These are phyloP conservation scores for Corticium candelabrum DNA, from an alignment of 37 sponge, comb jelly and placozoan species.

Conservation along the genomic window DNA sequence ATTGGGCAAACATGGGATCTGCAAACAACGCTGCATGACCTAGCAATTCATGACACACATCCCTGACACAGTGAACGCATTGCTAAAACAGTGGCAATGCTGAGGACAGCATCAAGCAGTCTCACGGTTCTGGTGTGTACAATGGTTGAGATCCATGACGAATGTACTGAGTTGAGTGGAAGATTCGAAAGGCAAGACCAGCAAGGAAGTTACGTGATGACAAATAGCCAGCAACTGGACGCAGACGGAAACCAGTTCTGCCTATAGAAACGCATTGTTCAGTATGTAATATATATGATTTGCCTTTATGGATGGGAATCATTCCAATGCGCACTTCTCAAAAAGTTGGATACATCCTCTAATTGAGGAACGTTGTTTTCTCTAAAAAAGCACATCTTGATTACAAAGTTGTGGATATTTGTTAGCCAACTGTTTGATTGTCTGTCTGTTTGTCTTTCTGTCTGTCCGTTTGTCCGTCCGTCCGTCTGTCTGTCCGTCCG, in stretches of 20 bases:
- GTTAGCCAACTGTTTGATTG: too few relatives aligned
- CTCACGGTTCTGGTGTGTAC: conserved; percentile 99
- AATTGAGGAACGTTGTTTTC: conserved; percentile 87
- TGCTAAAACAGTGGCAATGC: not conserved
- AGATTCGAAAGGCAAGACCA: conserved; percentile 91
- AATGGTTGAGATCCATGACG: conserved; percentile 85
- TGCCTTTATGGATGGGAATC: too few relatives aligned
- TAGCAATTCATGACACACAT: conserved; percentile 95
- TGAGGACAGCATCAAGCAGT: not conserved
- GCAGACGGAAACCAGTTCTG: conserved; percentile 81
- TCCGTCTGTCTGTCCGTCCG: too few relatives aligned
- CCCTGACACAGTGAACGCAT: conserved; percentile 29
- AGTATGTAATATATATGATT: too few relatives aligned
- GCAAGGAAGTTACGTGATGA: conserved; percentile 96
- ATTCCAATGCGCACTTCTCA: conserved; percentile 46
- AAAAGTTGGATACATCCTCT: conserved; percentile 70
- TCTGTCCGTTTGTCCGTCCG: too few relatives aligned
- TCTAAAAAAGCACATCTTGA: too few relatives aligned
- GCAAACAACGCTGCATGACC: conserved; percentile 92
- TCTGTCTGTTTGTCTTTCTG: too few relatives aligned
- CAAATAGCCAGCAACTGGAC: conserved; percentile 92
- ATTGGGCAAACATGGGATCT: conserved; percentile 85
- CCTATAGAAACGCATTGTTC: conserved; percentile 21
- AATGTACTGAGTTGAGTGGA: conserved; percentile 99
- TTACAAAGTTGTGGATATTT: too few relatives aligned